Percentiles rank a stretch among this genome's conserved stretches.
Evolutionary conservation across 2,797 vertebrate genomes (phyloP).

Genomic region (Staurois parvus): DNA sequence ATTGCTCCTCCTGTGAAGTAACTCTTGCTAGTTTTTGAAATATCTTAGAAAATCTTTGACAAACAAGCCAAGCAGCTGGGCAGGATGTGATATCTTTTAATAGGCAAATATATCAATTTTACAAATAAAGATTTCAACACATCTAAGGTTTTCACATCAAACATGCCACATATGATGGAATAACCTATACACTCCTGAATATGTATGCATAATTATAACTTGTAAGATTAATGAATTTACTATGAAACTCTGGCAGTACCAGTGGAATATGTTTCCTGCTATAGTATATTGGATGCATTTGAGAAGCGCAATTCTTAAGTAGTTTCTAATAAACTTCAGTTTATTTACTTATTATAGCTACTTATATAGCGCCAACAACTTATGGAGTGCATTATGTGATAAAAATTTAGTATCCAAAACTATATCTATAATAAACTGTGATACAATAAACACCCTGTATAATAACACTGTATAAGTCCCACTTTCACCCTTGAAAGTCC

Average conservation of each 20-base stretch:
- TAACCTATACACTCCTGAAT: neutral
- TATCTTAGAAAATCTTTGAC: slow-evolving; percentile 17
- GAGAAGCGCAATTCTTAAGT: neutral
- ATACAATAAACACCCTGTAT: no score
- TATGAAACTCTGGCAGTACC: neutral
- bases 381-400: no score
- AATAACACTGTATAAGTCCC: no score
- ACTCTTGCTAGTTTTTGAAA: neutral
- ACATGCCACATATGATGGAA: neutral
- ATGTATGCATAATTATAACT: neutral
- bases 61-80: slow-evolving; percentile 7
- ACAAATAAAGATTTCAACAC: slow-evolving; percentile 34
- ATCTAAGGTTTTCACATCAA: neutral
- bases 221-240: neutral
- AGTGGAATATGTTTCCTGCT: neutral
- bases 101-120: slow-evolving; percentile 42
- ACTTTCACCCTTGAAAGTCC: no score
- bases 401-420: no score
- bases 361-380: no score
- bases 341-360: no score
- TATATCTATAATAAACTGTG: no score
- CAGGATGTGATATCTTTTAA: slow-evolving; percentile 23
- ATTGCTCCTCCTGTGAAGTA: neutral
- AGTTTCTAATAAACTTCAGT: neutral
- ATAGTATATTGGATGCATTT: neutral